Base-by-base conservation (phyloP, 2,797 vertebrate genomes). In the Falco novaeseelandiae region DNA sequence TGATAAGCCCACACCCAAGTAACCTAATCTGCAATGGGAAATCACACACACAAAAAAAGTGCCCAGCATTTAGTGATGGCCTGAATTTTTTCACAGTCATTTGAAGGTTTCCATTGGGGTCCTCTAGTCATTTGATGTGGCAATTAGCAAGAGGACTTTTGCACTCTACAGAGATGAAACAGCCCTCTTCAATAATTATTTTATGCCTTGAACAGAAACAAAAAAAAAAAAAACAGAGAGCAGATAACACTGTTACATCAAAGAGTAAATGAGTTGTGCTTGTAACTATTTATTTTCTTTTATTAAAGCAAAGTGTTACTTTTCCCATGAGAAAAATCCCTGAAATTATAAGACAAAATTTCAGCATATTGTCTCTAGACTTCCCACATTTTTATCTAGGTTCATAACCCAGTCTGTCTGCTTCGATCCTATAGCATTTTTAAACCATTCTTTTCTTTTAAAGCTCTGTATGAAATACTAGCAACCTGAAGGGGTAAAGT, bases 91-190 rank as follows among this genome's bases (percentile, higher is more conserved):
- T 98, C 98, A 98, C 97, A 96, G 98, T 96, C 97, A 97, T 98
- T 98, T 98, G 97, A 98, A 98, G 98, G 98, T 98, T 98, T 97
- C 98, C 98, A 96, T 96, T 91, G 96, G 98, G 98, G 90, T 98
- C 97, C 97, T 98, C 97, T 95, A 83, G 98, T 98, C 98, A 99
- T 99, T 99, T 99, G 98, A 99, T 99, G 98, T 99, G 98, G 98
- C 98, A 99, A 99, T 99, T 99, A 99, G 98, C 96, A 93, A 96
- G 97, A 93, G 97, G 97, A 99, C 98, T 99, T 99, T 98, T 99
- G 98, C 98, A 97, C 95, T 98, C 97, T 82, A 97, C 86, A 38
- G 94, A 98, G 98, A 98, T 98, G 95, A 97, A 96, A 98, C 97
- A 90, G 97, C 97, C 97, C 98, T 98, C 98, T 98, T 98, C 98